Base-by-base conservation (phyloP, 2,888 invertebrate genomes). In the Cantharis rufa region DNA sequence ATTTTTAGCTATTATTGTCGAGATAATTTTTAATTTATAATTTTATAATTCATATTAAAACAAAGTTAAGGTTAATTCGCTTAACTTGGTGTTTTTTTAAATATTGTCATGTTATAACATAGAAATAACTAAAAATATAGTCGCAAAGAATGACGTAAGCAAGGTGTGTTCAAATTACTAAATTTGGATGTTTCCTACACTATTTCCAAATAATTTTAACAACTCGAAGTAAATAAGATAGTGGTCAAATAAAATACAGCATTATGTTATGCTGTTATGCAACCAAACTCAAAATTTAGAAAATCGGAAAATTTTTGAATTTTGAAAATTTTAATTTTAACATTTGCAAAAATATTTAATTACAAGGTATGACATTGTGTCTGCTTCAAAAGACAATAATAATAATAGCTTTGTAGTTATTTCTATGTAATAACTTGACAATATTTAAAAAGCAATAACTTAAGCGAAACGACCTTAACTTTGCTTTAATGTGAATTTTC, bases 151-250 rank as follows among this genome's bases (percentile, higher is more conserved):
- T 66, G 64, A 66, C 64, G 64, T 21, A 66, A 66, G n/a, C 16
- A 21, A 66, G 64, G 64, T 66, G 64, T 66, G 64, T 66, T 66
- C n/a, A 66, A 66, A 66, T 21, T 66, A 18, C 64, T 66, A 21
- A 24, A 66, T 66, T 66, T 66, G 64, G 64, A 21, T 66, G 21
- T 66, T n/a, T 66, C 64, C 64, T 66, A 66, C 64, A 24, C 64
- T 66, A 21, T 66, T 66, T 66, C 18, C 24, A 24, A 66, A 21
- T 21, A 21, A 21, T 66, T 66, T n/a, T 5, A 32, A 13, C 32
- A 32, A 32, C 32, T 48, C n/a, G n/a, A 48, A 7, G n/a, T 48
- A 48, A 48, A 5, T 48, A 5, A 48, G n/a, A 48, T 48, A 48
- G 5, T 48, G 13, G 3, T 5, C 32, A 32, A 48, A n/a, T 48